Percentiles rank a stretch among this genome's conserved stretches.
phyloP scores from a whole-genome alignment of 2,113 vertebrate species.

The Synodontis membranacea region DNA sequence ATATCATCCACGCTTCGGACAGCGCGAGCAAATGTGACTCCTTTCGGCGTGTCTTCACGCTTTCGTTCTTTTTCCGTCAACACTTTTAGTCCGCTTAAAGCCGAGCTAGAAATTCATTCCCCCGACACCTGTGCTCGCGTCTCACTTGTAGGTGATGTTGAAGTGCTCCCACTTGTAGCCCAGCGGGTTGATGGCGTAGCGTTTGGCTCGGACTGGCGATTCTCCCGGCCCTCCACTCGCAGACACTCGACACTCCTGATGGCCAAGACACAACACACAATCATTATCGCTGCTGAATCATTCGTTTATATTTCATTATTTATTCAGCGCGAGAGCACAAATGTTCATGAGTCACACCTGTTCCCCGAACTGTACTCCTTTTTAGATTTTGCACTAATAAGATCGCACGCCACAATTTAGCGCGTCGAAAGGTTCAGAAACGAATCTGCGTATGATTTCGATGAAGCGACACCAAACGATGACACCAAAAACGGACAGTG shows the following conservation, averaged over 20 bases:
- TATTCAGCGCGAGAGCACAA: background rate
- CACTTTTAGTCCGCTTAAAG: background rate
- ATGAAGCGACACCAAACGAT: background rate
- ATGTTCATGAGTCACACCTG: background rate
- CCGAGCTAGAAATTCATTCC: background rate
- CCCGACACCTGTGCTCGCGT: background rate
- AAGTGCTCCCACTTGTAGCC: slow-evolving; percentile 70
- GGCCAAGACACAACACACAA: background rate
- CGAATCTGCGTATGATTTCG: background rate
- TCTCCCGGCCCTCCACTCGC: background rate
- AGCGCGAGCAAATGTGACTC: background rate
- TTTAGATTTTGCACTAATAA: background rate
- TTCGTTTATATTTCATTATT: background rate
- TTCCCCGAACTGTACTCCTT: background rate
- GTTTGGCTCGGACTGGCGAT: slow-evolving; percentile 48
- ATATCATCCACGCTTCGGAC: background rate
- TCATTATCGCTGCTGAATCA: background rate
- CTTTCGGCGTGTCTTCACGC: background rate
- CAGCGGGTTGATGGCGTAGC: slow-evolving; percentile 66
- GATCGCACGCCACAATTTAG: background rate
- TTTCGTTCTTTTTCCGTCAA: background rate
- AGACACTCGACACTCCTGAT: background rate
- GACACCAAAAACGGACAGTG: background rate
- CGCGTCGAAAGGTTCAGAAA: background rate
- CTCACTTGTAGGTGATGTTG: slow-evolving; percentile 72